These are phyloP conservation scores for Hydropotes inermis DNA, from an alignment of 2,113 vertebrate species.

Conservation along the genomic window DNA sequence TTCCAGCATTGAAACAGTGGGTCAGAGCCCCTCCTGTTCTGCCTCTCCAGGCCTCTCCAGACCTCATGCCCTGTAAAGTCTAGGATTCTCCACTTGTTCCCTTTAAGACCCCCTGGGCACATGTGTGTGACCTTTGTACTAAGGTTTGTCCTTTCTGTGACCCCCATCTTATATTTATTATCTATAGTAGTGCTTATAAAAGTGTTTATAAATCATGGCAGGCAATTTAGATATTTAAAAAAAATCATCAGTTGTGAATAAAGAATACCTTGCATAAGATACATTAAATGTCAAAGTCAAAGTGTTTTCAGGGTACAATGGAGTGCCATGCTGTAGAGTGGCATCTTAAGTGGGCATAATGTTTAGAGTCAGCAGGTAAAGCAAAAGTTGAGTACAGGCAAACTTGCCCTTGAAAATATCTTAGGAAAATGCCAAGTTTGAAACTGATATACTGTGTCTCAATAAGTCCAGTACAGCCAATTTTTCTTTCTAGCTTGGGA, in stretches of 20 bases:
- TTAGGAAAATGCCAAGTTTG: neutral
- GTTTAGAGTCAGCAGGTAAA: neutral
- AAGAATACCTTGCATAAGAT: neutral
- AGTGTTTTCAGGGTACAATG: neutral
- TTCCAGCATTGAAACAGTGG: neutral
- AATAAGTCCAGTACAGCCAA: neutral
- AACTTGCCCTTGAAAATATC: neutral
- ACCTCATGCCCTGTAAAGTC: neutral
- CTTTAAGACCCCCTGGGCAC: rapidly evolving
- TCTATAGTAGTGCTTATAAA: neutral
- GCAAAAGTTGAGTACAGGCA: neutral
- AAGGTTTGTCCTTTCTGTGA: neutral
- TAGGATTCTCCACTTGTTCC: neutral
- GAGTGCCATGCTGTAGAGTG: no score
- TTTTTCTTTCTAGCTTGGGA: neutral
- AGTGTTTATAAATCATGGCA: neutral
- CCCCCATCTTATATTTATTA: neutral
- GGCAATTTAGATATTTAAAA: neutral
- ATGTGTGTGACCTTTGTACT: neutral
- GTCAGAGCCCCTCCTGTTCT: neutral
- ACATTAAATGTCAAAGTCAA: neutral
- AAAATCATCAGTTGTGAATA: neutral
- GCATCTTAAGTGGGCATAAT: neutral
- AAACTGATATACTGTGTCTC: neutral
- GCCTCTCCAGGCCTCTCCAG: neutral